phyloP scores from a whole-genome alignment of 2,113 vertebrate species.

The Gobio gobio region DNA sequence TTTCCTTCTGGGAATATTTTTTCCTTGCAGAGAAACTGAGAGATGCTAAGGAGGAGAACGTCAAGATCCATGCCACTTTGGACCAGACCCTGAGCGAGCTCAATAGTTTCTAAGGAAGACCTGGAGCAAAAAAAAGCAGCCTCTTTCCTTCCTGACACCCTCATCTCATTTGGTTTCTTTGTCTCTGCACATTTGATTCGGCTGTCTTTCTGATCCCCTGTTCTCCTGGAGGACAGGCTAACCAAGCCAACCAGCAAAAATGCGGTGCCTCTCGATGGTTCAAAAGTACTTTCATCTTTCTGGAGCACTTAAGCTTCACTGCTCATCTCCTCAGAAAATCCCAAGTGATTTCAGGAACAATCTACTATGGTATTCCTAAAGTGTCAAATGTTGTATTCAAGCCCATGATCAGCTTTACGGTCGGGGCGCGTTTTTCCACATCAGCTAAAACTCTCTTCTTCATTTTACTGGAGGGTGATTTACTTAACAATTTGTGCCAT shows the following conservation, averaged over 20 bases:
- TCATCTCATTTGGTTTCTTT: slow-evolving; percentile 33
- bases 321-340: slow-evolving; percentile 12
- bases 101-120: slow-evolving; percentile 82
- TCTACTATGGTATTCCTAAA: background rate
- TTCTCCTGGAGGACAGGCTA: slow-evolving; percentile 20
- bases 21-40: slow-evolving; percentile 85
- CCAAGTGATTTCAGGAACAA: slow-evolving; percentile 2
- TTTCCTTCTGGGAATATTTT: background rate
- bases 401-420: background rate
- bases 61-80: slow-evolving; percentile 88
- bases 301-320: slow-evolving; percentile 15
- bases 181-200: background rate
- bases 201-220: background rate
- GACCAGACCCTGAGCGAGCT: slow-evolving; percentile 94
- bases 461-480: background rate
- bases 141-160: slow-evolving; percentile 24
- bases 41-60: slow-evolving; percentile 87
- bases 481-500: slow-evolving; percentile 18
- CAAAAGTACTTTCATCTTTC: background rate
- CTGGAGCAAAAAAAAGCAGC: slow-evolving; percentile 21
- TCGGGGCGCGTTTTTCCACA: background rate
- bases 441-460: background rate
- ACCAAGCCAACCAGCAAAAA: background rate
- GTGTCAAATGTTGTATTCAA: background rate
- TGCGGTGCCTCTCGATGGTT: background rate